phyloP scores from a whole-genome alignment of 2,113 vertebrate genomes.

The Coracopsis vasa region DNA sequence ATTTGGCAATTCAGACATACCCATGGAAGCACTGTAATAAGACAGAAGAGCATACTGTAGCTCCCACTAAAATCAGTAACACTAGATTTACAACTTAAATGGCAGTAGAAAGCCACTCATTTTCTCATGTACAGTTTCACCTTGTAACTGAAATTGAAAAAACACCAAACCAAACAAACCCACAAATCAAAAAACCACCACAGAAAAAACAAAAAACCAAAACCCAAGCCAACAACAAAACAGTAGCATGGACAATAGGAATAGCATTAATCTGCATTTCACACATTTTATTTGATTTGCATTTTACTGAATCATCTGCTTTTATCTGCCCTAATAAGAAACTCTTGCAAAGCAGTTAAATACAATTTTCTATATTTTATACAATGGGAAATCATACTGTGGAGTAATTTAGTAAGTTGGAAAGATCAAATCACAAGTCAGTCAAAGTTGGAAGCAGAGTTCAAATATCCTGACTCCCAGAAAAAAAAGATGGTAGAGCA shows the following conservation, averaged over 20 bases:
- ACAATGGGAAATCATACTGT: neutral
- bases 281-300: neutral
- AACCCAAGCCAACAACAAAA: neutral
- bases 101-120: neutral
- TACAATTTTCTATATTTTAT: neutral
- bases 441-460: neutral
- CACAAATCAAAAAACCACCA: neutral
- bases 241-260: neutral
- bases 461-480: neutral
- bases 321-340: neutral
- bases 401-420: neutral
- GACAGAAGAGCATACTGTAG: neutral
- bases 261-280: neutral
- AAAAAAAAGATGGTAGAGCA: neutral
- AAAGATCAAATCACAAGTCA: neutral
- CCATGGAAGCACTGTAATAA: neutral
- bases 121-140: neutral
- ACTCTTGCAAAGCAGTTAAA: neutral
- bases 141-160: neutral
- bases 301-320: neutral
- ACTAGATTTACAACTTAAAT: neutral
- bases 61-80: neutral
- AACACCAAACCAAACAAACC: neutral
- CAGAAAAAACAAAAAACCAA: neutral
- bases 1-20: neutral